Percentiles rank a stretch among this genome's conserved stretches.
These are phyloP conservation scores for Dynastes hyllus DNA, from an alignment of 2,888 invertebrate species.

Conservation along the genomic window DNA sequence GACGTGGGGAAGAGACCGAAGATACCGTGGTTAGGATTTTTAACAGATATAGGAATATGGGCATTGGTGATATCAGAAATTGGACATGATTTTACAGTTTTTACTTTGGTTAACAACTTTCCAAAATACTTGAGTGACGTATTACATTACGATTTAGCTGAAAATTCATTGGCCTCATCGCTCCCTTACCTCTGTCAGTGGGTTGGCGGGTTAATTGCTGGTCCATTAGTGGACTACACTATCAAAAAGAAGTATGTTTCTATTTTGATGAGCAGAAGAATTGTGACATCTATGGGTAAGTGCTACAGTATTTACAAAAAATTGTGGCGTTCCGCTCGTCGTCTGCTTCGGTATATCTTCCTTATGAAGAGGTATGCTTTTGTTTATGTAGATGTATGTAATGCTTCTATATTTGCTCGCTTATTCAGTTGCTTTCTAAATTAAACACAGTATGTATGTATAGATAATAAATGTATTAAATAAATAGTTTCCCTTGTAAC, in stretches of 20 bases:
- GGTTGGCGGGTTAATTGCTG: conserved; percentile 78
- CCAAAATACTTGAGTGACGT: conserved; percentile 81
- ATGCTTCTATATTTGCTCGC: too few relatives aligned
- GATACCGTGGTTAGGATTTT: conserved; percentile 82
- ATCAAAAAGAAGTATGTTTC: conserved; percentile 73
- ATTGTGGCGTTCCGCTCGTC: too few relatives aligned
- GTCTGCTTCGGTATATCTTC: too few relatives aligned
- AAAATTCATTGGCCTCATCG: conserved; percentile 78
- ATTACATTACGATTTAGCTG: conserved; percentile 77
- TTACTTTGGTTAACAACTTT: conserved; percentile 81
- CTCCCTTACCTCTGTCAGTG: conserved; percentile 81
- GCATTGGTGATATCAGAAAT: conserved; percentile 83
- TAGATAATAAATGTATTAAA: too few relatives aligned
- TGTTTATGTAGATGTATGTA: too few relatives aligned
- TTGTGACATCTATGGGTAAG: conserved; percentile 80
- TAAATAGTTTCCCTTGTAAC: too few relatives aligned
- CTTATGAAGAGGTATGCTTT: too few relatives aligned
- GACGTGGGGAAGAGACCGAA: conserved; percentile 57
- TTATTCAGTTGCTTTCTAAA: too few relatives aligned
- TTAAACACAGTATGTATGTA: too few relatives aligned
- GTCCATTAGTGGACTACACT: conserved; percentile 80
- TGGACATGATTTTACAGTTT: conserved; percentile 82
- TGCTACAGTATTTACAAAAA: neutral
- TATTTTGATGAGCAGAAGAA: conserved; percentile 76
- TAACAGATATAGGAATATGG: conserved; percentile 82